Base-by-base conservation (phyloP, 2,797 vertebrate genomes). In the Lepus oiostolus region DNA sequence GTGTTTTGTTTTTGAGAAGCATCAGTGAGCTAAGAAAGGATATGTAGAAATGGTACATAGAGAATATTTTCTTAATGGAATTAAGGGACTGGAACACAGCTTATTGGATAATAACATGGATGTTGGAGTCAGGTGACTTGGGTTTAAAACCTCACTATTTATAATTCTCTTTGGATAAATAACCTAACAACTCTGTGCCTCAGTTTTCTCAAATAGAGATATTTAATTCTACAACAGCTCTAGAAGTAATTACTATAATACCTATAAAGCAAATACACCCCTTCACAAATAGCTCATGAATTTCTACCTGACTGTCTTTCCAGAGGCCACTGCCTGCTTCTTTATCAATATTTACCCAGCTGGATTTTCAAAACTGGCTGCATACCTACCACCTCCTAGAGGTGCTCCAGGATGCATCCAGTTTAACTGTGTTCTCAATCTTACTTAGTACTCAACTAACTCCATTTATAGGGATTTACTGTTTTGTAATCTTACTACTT, bases 191-290 rank as follows among this genome's bases (percentile, higher is more conserved):
- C 11, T 30, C 38, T 87, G 10, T 6, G n/a, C 81, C n/a, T 95
- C 74, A 32, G 19, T 84, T 89, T 83, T 54, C 60, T 68, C 70
- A 94, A 88, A 85, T 35, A 62, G 88, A 68, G 76, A 35, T 82
- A 9, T 58, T 35, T 35, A 35, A 35, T 35, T 35, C 35, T 35
- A 35, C 35, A 35, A 35, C 35, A 35, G 35, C 35, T 35, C 35
- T 35, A 4, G 35, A 35, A 35, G 35, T 35, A 35, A 35, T 35
- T 35, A 35, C 35, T 35, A 35, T 85, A 58, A 42, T 71, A 54
- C 8, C 54, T 85, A 1, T 54, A 62, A 65, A 88, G 58, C 22
- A 88, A 76, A 19, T n/a, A 22, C 50, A 30, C 9, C 30, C 14
- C 4, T 52, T 91, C 3, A 47, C 10, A 83, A 80, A 75, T 6